Conservation (phyloP, 2,797 vertebrate genomes). For the Cryptoprocta ferox region DNA sequence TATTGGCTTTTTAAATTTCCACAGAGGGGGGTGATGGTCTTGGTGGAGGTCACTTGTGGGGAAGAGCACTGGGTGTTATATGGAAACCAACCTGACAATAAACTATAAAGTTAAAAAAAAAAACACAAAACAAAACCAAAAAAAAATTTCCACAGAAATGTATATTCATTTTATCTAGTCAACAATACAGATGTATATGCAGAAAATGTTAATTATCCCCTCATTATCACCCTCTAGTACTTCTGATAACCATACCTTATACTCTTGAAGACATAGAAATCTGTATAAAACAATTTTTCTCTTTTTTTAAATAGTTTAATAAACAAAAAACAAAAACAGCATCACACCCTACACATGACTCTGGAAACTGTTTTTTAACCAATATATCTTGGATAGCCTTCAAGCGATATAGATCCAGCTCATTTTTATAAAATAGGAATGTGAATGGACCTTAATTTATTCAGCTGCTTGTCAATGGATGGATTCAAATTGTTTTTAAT, state of each 20-base stretch:
- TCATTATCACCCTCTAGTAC: neutral
- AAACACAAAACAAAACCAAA: no score
- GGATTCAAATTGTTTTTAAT: neutral
- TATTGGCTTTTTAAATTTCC: neutral
- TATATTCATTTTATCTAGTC: neutral
- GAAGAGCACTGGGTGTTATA: no score
- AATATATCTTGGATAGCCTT: neutral
- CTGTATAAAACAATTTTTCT: neutral
- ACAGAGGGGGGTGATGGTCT: no score
- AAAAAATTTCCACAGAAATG: neutral
- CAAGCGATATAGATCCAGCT: neutral
- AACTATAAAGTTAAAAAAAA: no score
- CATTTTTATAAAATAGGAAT: neutral
- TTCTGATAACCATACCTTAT: neutral
- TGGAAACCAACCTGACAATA: no score
- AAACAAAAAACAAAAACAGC: neutral
- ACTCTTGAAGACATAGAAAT: neutral
- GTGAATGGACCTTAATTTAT: neutral
- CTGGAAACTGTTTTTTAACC: neutral
- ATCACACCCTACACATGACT: neutral
- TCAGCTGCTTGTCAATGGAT: neutral
- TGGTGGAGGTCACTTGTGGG: no score
- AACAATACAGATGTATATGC: neutral
- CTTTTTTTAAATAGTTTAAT: neutral
- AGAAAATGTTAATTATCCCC: neutral